Evolutionary conservation across 1,140 invertebrate genomes (phyloP), one percentile per base, ranked within the genome.

Genomic region (Drosophila athabasca): DNA sequence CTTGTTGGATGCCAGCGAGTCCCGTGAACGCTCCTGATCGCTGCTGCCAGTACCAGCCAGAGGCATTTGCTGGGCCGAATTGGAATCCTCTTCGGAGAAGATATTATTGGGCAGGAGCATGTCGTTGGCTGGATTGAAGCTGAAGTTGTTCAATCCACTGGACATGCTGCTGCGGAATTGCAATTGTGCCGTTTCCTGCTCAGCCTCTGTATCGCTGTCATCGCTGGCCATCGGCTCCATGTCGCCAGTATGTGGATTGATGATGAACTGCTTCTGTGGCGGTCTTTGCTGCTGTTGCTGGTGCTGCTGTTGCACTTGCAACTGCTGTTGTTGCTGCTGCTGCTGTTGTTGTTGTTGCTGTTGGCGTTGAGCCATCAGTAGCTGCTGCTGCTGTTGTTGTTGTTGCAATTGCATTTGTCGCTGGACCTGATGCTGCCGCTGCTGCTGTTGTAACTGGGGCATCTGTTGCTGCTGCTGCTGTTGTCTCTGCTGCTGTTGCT

Each of bases 201-300:
- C 90, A 2, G 84, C 81, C 54, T 91, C 91, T 0, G 90, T 91
- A 41, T 93, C 92, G 79, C 93, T 93, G 48, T 93, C 93, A 69
- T 96, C 95, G 72, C 94, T 95, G 4, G 94, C 94, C 94, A 96
- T 95, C 1, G 96, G 96, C 90, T 98, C 97, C 76, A 98, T 91
- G 73, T 96, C 94, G 11, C 97, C 97, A 5, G 97, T 97, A 68
- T 97, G 93, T 4, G 97, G 97, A 93, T 97, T 98, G 35, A 97
- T 96, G 2, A 97, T 94, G 93, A 96, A 96, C 82, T 96, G 95
- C 49, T 95, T 93, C 58, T 94, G 93, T 76, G 93, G 94, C 39
- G 51, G 57, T 49, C 64, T 58, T 53, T 62, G 64, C 9, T 80
- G 81, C n/a, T 65, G 48, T 24, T 75, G 76, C 7, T 29, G 57